Base-by-base conservation (phyloP, 2,113 vertebrate species). In the Ahaetulla prasina region DNA sequence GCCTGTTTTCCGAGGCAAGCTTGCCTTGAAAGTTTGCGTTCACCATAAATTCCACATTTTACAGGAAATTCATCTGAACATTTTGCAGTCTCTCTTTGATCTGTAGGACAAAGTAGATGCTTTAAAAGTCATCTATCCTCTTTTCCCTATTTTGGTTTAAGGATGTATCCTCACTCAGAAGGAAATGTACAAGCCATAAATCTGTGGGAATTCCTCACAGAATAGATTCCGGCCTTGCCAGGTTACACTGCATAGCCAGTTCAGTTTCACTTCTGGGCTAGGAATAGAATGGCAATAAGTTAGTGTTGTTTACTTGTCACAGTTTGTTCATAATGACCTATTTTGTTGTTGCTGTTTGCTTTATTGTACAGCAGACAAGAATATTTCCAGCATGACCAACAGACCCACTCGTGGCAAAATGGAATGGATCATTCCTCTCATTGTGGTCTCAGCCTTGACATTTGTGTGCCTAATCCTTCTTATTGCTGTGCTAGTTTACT, bases 381-480 rank as follows among this genome's bases (percentile, higher is more conserved):
- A 97, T 94, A 97, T 98, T 94, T 98, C 98, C 93, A 98, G 98
- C 74, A 98, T 98, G 97, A 98, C 98, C 52, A 98, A 98, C 0
- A 97, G 97, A 91, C 97, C 98, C 12, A 97, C 97, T 53, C 97
- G 98, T 39, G 98, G 98, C 95, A 98, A 98, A 97, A 98, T 99
- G 98, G 99, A 99, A 96, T 99, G 99, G 99, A 98, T 99, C 88
- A 98, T 99, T 96, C 99, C 99, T 3, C 97, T 99, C 96, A 98
- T 99, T 94, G 99, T 99, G 96, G 99, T 99, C 57, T 99, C 99
- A 74, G 98, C 99, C 90, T 98, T 99, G 97, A 99, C 99, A 68
- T 98, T 99, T 54, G 97, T 99, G 97, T 99, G 99, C 97, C 98
- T 99, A 97, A 97, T 99, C 94, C 98, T 99, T 95, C 98, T 99